Evolutionary conservation across 2,888 invertebrate genomes (phyloP).

Genomic region (Pristionchus japonicus): DNA sequence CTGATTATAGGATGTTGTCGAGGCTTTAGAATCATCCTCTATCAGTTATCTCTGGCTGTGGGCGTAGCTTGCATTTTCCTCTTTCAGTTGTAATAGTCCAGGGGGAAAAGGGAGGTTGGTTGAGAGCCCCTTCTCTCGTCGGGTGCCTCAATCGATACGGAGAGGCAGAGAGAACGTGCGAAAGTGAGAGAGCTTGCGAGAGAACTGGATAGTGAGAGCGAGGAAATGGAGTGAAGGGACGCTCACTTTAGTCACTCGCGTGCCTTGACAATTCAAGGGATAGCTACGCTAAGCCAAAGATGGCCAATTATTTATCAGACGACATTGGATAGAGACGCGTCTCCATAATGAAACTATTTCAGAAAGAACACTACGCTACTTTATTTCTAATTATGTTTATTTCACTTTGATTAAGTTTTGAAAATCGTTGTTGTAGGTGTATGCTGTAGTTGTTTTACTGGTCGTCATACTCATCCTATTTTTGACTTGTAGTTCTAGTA

Average conservation of each 20-base stretch:
- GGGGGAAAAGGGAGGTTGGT: background rate
- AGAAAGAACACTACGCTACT: background rate
- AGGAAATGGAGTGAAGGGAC: constrained; percentile 15
- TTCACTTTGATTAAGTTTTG: background rate
- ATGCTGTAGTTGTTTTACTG: background rate
- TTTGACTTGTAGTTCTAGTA: constrained; percentile 27
- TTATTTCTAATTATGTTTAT: background rate
- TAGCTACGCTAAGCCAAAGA: background rate
- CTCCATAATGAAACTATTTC: background rate
- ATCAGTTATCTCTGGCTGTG: constrained; percentile 21
- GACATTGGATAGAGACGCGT: constrained; percentile 2
- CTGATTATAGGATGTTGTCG: too few relatives aligned
- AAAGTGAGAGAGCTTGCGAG: constrained; percentile 10
- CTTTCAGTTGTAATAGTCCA: constrained; percentile 23
- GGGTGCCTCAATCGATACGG: constrained; percentile 44
- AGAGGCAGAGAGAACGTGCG: background rate
- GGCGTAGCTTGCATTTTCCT: constrained; percentile 11
- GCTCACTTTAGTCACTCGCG: constrained; percentile 34
- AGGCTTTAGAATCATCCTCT: background rate
- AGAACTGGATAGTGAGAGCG: constrained; percentile 30
- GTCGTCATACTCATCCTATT: background rate
- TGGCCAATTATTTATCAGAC: background rate
- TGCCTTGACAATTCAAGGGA: constrained; percentile 10
- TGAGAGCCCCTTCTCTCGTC: background rate
- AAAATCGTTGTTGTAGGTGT: background rate